A percentile compares a stretch with the other conserved stretches of the same genome.
These are phyloP conservation scores for Cottus gobio DNA, from an alignment of 2,113 vertebrate genomes.

Conservation along the genomic window DNA sequence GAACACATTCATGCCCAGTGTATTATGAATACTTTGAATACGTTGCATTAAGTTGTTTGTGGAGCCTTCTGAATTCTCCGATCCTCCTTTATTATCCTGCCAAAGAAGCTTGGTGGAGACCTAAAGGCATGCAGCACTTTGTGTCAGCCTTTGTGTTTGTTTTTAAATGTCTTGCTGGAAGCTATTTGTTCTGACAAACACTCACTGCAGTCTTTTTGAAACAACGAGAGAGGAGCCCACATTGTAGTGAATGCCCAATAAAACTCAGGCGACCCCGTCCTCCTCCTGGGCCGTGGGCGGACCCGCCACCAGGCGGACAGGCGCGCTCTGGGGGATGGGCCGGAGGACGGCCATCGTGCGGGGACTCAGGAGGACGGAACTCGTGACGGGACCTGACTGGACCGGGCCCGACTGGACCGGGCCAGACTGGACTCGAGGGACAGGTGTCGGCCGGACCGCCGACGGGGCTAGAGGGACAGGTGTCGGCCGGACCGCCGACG, in stretches of 20 bases:
- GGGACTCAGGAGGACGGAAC: no score
- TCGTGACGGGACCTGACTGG: no score
- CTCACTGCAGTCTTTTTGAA: slow-evolving; percentile 1
- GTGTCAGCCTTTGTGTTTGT: slow-evolving; percentile 3
- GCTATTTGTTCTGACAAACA: slow-evolving; percentile 18
- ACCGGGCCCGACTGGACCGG: no score
- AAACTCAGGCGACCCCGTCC: no score
- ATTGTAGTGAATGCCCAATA: slow-evolving; percentile 5
- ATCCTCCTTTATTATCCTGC: slow-evolving; percentile 24
- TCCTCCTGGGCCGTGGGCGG: no score
- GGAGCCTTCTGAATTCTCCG: slow-evolving; percentile 8
- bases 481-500: no score
- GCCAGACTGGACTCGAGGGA: no score
- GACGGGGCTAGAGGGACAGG: no score
- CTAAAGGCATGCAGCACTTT: background rate
- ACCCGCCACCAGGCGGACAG: no score
- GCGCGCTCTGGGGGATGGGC: no score
- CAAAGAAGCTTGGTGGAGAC: slow-evolving; percentile 3
- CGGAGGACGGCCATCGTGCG: no score
- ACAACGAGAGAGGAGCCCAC: background rate
- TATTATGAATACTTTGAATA: background rate
- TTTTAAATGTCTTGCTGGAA: slow-evolving; percentile 16
- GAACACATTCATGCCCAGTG: background rate
- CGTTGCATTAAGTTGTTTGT: slow-evolving; percentile 1
- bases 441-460: no score